phyloP scores from a whole-genome alignment of 2,797 vertebrate genomes.

The Parauchenoglanis punctatus region DNA sequence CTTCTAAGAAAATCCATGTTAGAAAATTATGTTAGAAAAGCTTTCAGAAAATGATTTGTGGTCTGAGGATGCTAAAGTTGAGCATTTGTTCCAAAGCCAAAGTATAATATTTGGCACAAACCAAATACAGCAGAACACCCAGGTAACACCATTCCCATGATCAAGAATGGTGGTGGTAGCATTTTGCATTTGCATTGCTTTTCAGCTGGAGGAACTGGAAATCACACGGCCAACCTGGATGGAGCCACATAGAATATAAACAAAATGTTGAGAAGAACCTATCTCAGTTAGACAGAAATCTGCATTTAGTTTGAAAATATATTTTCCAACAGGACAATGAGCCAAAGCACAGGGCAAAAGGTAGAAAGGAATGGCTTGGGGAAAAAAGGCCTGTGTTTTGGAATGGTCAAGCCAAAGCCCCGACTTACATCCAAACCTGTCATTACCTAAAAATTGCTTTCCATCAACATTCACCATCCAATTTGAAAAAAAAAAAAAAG shows the following conservation, averaged over 20 bases:
- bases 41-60: neutral
- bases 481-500: no score
- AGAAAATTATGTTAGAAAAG: neutral
- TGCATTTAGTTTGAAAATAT: neutral
- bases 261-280: neutral
- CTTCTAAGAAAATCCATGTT: neutral
- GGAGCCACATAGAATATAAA: no score
- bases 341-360: neutral
- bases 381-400: neutral
- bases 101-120: neutral
- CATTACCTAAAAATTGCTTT: neutral
- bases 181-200: no score
- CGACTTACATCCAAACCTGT: no score
- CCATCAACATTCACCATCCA: neutral
- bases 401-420: no score
- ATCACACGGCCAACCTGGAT: neutral
- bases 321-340: neutral
- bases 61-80: neutral
- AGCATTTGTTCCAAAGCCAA: neutral
- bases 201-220: no score
- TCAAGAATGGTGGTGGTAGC: neutral
- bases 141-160: neutral
- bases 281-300: neutral
- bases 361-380: neutral
- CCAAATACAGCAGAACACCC: neutral